Evolutionary conservation across 1,140 invertebrate genomes (phyloP).

Genomic region (Laodelphax striatellus): DNA sequence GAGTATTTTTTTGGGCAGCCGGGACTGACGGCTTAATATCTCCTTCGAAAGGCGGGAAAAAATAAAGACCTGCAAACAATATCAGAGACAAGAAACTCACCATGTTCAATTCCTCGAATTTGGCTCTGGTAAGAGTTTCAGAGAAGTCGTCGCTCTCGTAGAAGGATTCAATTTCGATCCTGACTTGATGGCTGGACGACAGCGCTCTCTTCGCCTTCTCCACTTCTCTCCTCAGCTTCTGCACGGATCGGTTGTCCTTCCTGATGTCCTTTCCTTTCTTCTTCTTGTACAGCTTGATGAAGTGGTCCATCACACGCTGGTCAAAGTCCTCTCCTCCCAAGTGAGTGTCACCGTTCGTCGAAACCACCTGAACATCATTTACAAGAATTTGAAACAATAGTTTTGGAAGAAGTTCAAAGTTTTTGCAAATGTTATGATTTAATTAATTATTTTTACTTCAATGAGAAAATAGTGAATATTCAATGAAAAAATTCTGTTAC

Average conservation of each 20-base stretch:
- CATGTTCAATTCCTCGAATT: conserved; percentile 99
- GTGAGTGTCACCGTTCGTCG: conserved; percentile 98
- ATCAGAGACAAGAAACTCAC: conserved; percentile 25
- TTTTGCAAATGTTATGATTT: background rate
- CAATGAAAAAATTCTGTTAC: no score
- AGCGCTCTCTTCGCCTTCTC: conserved; percentile 96
- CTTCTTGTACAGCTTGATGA: conserved; percentile 98
- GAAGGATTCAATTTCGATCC: conserved; percentile 98
- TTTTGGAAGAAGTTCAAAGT: conserved; percentile 20
- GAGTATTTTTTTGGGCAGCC: no score
- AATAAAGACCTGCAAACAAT: no score
- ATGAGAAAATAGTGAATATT: no score
- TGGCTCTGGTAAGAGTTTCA: conserved; percentile 96
- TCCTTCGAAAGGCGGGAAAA: no score
- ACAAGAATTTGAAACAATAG: conserved; percentile 30
- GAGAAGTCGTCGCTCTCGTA: conserved; percentile 99
- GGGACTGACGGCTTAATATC: no score
- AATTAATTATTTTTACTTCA: no score
- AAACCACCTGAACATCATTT: conserved; percentile 79
- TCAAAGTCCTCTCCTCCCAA: conserved; percentile 98
- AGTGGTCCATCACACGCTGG: conserved; percentile 96
- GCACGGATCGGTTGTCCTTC: conserved; percentile 88
- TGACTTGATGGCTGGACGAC: conserved; percentile 83
- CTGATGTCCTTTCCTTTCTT: conserved; percentile 97
- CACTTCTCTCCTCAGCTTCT: conserved; percentile 92